Evolutionary conservation across 2,797 vertebrate species (phyloP), one percentile per base, ranked within the genome.

Genomic region (Moxostoma hubbsi): DNA sequence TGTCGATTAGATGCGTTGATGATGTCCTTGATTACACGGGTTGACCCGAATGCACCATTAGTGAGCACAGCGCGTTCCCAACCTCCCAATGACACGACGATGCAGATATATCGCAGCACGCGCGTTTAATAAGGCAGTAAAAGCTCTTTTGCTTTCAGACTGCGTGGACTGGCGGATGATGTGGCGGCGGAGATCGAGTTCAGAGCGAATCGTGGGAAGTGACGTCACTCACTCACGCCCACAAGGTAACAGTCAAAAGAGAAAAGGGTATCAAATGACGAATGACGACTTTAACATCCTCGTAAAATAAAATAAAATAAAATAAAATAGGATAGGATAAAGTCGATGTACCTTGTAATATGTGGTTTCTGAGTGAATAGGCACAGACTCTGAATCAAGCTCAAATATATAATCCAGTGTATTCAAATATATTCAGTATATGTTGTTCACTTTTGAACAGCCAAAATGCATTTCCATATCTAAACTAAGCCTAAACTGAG

Each of bases 191-290:
- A 79, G 73, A 62, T 62, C 76, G 67, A 75, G 75, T 77, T 84
- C 15, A 9, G 55, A 12, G 9, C 47, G 50, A 68, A 74, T 45
- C 46, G 47, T 55, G 63, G 50, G 65, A 63, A 59, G 84, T 93
- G 91, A 93, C 92, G 92, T 92, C 45, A 55, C 63, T 10, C 13
- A 4, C 24, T 53, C 79, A 80, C 75, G 72, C 75, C 81, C 81
- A 50, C 49, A 86, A 87, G 85, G 85, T 88, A 75, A 69, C 67
- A 11, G 24, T 36, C 5, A 11, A 7, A 13, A 58, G 18, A 13
- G 43, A 24, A 47, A 16, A 55, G 12, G 64, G 45, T 12, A 47
- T 15, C 36, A 10, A 36, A 46, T 63, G 54, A 43, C 55, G 16
- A 11, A 45, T 12, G 11, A 63, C 10, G 24, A 63, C 18, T 63